These are phyloP conservation scores for Oscarella lobularis DNA, from an alignment of 37 sponge, comb jelly and placozoan genomes.

Conservation along the genomic window DNA sequence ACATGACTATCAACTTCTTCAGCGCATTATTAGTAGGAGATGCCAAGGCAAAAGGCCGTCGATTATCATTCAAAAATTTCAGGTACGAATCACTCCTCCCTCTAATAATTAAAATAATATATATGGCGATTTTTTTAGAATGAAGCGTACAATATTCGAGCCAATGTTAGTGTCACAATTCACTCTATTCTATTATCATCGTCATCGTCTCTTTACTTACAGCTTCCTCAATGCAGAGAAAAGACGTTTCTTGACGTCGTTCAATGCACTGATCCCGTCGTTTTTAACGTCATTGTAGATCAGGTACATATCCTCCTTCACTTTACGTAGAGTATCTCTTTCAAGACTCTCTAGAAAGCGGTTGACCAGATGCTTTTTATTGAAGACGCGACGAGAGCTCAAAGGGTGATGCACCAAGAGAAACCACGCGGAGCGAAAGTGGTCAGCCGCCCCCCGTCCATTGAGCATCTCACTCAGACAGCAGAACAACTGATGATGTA, in stretches of 20 bases:
- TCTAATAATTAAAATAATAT: too few species aligned
- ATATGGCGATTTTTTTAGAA: too few species aligned
- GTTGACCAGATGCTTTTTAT: not conserved
- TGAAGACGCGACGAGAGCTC: not conserved
- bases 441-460: not conserved
- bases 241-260: not conserved
- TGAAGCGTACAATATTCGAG: too few species aligned
- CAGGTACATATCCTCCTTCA: too few species aligned
- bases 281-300: not conserved
- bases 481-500: too few species aligned
- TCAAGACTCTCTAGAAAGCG: not conserved
- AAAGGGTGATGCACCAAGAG: not conserved
- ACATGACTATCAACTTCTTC: constrained; percentile 9
- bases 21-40: not conserved
- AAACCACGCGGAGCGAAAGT: not conserved
- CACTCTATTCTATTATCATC: too few species aligned
- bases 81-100: too few species aligned
- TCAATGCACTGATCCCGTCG: not conserved
- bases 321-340: too few species aligned
- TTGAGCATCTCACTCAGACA: too few species aligned
- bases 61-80: not conserved
- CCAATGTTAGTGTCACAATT: too few species aligned
- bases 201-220: too few species aligned
- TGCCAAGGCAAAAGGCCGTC: constrained; percentile 2
- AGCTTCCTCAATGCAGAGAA: not conserved